phyloP scores from a whole-genome alignment of 2,888 invertebrate genomes.

The Polyommatus iphigenia region DNA sequence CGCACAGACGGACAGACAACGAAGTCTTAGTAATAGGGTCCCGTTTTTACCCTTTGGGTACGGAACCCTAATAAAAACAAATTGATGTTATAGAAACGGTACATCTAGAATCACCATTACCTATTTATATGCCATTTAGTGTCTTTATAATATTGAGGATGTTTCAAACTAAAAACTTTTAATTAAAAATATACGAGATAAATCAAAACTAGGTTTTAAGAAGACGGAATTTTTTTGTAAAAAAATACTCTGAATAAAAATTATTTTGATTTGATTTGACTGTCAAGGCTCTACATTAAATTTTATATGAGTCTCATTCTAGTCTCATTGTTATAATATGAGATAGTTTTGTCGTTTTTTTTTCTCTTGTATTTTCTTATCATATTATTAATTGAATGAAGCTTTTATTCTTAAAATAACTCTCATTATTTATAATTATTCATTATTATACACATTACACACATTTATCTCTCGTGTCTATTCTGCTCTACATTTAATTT shows the following conservation, averaged over 20 bases:
- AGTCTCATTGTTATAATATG: not conserved
- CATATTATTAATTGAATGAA: not conserved
- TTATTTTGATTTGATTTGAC: too few relatives aligned
- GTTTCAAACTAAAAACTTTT: not conserved
- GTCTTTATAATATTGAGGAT: not conserved
- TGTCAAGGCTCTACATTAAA: not conserved
- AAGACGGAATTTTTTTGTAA: too few relatives aligned
- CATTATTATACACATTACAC: not conserved
- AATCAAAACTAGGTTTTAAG: not conserved
- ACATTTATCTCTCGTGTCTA: too few relatives aligned
- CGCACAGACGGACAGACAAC: too few relatives aligned
- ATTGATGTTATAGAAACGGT: not conserved
- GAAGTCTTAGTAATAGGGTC: too few relatives aligned
- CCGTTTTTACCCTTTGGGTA: too few relatives aligned
- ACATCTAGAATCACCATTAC: not conserved
- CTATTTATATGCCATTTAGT: too few relatives aligned
- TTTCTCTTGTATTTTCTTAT: not conserved
- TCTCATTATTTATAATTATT: conserved; percentile 8
- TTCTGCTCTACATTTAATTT: too few relatives aligned
- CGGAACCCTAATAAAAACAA: too few relatives aligned
- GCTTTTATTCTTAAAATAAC: not conserved
- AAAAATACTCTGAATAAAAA: too few relatives aligned
- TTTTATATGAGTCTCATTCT: not conserved
- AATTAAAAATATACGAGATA: not conserved
- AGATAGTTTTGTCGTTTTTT: not conserved